Conservation (phyloP, 2,113 vertebrate species). For the Hypocryptadius cinnamomeus region DNA sequence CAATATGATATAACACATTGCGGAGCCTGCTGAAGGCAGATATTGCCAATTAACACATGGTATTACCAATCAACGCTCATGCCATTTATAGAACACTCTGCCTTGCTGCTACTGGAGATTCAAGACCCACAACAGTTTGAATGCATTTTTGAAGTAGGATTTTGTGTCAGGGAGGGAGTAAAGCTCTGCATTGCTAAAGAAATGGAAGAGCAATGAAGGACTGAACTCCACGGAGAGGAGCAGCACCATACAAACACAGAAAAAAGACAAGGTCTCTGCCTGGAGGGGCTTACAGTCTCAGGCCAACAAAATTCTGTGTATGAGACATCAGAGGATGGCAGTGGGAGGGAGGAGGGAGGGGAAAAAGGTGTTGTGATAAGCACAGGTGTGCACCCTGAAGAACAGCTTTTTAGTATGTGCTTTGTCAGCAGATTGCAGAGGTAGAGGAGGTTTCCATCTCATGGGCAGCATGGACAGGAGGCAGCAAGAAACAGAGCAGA, state of each 20-base stretch:
- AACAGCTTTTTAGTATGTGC: neutral
- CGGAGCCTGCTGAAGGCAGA: slow-evolving; percentile 58
- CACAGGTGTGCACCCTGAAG: slow-evolving; percentile 20
- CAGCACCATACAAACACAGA: neutral
- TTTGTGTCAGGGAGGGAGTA: slow-evolving; percentile 20
- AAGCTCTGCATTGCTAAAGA: neutral
- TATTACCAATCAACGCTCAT: slow-evolving; percentile 48
- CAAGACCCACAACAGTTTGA: neutral
- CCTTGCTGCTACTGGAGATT: slow-evolving; percentile 16
- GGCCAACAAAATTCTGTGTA: neutral
- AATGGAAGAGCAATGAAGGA: neutral
- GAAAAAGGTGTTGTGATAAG: neutral
- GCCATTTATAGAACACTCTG: slow-evolving; percentile 48
- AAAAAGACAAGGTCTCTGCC: neutral
- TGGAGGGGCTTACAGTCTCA: neutral
- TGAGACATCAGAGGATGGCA: slow-evolving; percentile 4
- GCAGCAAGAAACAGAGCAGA: neutral
- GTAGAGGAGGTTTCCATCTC: neutral
- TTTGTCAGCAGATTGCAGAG: neutral
- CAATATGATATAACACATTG: slow-evolving; percentile 60
- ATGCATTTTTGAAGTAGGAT: neutral
- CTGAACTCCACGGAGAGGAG: neutral
- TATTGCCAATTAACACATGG: slow-evolving; percentile 70
- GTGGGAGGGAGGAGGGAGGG: neutral
- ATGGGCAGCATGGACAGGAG: neutral